A percentile compares a stretch with the other conserved stretches of the same genome.
Evolutionary conservation across 2,113 vertebrate species (phyloP).

Genomic region (Crypturellus undulatus): DNA sequence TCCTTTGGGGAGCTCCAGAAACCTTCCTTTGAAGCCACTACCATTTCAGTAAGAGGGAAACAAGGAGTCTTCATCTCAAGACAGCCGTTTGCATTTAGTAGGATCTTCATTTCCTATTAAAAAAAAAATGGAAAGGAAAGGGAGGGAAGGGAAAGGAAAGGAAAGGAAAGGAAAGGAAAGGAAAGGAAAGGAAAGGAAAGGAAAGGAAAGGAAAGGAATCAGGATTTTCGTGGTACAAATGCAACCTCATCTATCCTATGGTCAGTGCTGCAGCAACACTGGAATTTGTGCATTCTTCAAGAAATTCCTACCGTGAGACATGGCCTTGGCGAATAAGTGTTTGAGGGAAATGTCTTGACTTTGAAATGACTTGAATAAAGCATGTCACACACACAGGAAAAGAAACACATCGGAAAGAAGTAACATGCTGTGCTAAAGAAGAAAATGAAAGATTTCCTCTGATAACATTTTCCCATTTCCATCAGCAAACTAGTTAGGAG

Average conservation of each 20-base stretch:
- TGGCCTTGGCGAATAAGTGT: neutral
- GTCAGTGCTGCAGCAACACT: neutral
- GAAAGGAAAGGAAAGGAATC: neutral
- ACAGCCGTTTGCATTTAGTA: neutral
- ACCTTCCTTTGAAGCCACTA: neutral
- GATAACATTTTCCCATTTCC: neutral
- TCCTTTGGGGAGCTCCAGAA: neutral
- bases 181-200: neutral
- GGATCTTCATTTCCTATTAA: neutral
- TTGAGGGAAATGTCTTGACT: neutral
- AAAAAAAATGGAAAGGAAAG: too few relatives aligned
- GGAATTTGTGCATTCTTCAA: neutral
- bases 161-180: neutral
- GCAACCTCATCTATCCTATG: neutral
- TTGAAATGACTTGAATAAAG: neutral
- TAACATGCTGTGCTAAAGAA: neutral
- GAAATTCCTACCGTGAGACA: neutral
- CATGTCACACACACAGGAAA: neutral
- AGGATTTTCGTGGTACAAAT: neutral
- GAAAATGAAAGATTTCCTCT: neutral
- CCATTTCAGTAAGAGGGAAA: neutral
- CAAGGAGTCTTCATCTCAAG: neutral
- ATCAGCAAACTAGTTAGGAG: neutral
- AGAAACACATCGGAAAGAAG: neutral
- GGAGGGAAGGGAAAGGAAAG: too few relatives aligned